Evolutionary conservation across 2,113 vertebrate genomes (phyloP), one percentile per base, ranked within the genome.

Genomic region (Probosciger aterrimus): DNA sequence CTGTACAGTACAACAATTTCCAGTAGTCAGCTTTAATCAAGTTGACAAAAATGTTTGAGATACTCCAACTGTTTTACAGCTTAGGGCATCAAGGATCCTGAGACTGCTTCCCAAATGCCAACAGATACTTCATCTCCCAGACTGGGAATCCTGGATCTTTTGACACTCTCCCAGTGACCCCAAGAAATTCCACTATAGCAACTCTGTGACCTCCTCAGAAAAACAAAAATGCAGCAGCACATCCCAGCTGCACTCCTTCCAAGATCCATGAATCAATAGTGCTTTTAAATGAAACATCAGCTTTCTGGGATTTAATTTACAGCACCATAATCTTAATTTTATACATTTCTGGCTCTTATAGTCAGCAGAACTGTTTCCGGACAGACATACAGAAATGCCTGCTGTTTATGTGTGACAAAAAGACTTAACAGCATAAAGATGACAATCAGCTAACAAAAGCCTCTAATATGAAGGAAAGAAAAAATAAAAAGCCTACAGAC

Each of bases 111-210:
- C 69, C 85, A 83, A 86, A 59, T 64, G 71, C 71, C 1, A 1
- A 82, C 79, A 81, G 43, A 90, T n/a, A 79, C 60, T 71, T 35
- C 17, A 71, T 93, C 64, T 92, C 82, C 90, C 60, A 88, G 43
- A 78, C 82, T 4, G 90, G 55, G 68, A 92, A 92, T 52, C 43
- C 73, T 39, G 30, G 44, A 44, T 88, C 93, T 33, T 18, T 33
- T 84, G 74, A 95, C 65, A 78, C 19, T 78, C 52, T 90, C 39
- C 69, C 50, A 43, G 44, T 46, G 73, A 88, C 39, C 18, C 52
- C 44, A 84, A 83, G 60, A 95, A 96, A 97, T 96, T 92, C 79
- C 73, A 63, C 49, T 55, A 43, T 2, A 92, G 67, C 37, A 86
- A 53, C 25, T 55, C 27, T 31, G 11, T 23, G 55, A 39, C 24